These are phyloP conservation scores for Onthophagus taurus DNA, from an alignment of 1,140 invertebrate genomes.

Conservation along the genomic window DNA sequence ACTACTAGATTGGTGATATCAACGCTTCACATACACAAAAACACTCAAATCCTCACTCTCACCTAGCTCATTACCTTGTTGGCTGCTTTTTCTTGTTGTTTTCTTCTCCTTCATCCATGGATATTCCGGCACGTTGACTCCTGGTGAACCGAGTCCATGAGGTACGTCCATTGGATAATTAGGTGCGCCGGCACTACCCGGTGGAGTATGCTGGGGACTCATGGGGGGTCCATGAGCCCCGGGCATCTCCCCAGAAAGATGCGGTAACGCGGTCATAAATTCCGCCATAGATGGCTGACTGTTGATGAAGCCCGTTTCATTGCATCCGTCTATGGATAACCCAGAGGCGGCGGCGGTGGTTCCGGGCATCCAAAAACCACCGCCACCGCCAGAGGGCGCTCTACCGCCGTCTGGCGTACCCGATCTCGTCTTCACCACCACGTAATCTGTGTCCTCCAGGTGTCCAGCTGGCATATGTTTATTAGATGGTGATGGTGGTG, in stretches of 20 bases:
- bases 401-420: constrained; percentile 34
- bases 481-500: too few relatives aligned
- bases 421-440: constrained; percentile 37
- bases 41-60: too few relatives aligned
- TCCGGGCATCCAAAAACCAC: constrained; percentile 34
- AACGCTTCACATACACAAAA: background rate
- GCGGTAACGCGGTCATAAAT: constrained; percentile 75
- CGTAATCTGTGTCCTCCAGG: constrained; percentile 37
- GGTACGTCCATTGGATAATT: constrained; percentile 50
- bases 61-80: constrained; percentile 76
- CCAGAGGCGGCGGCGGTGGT: constrained; percentile 26
- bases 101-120: constrained; percentile 98
- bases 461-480: constrained; percentile 37
- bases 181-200: constrained; percentile 45
- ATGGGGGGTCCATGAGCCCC: too few relatives aligned
- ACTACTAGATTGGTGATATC: constrained; percentile 5
- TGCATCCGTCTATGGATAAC: constrained; percentile 35
- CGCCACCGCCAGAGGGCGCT: constrained; percentile 25
- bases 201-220: constrained; percentile 44
- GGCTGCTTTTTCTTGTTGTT: constrained; percentile 77
- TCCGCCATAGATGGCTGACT: constrained; percentile 89
- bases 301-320: constrained; percentile 84
- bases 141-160: constrained; percentile 50
- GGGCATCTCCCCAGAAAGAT: constrained; percentile 46
- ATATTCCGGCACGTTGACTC: constrained; percentile 81